phyloP scores from a whole-genome alignment of 2,888 invertebrate genomes.

The Aphodius granarius region DNA sequence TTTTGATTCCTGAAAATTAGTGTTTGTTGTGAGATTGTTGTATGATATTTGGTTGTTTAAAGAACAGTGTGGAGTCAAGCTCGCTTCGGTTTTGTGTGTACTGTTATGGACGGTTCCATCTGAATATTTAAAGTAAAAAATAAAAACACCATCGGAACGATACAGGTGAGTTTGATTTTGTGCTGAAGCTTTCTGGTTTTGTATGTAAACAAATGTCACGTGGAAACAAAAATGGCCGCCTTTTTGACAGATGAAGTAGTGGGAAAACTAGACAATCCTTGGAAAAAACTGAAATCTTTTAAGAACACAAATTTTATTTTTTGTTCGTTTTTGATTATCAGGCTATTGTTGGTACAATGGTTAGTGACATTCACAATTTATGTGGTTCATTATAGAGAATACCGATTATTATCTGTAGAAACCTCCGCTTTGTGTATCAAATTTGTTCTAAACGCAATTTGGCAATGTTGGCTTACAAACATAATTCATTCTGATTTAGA shows the following conservation, averaged over 20 bases:
- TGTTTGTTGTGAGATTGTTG: background rate
- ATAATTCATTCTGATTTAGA: background rate
- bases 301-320: too few relatives aligned
- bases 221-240: conserved; percentile 29
- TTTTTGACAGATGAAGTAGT: conserved; percentile 1
- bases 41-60: background rate
- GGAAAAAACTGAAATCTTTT: too few relatives aligned
- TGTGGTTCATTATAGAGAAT: background rate
- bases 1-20: background rate
- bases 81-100: background rate
- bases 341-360: background rate
- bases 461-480: background rate
- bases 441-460: background rate
- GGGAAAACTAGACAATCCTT: background rate
- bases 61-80: background rate
- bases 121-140: background rate
- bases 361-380: background rate
- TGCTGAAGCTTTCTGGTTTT: background rate
- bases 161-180: background rate
- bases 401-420: background rate
- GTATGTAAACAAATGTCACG: conserved; percentile 35
- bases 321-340: too few relatives aligned
- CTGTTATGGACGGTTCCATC: background rate
- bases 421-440: background rate
- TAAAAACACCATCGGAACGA: background rate